Conservation (phyloP, 2,797 vertebrate genomes). For the Adelosebastes latens region DNA sequence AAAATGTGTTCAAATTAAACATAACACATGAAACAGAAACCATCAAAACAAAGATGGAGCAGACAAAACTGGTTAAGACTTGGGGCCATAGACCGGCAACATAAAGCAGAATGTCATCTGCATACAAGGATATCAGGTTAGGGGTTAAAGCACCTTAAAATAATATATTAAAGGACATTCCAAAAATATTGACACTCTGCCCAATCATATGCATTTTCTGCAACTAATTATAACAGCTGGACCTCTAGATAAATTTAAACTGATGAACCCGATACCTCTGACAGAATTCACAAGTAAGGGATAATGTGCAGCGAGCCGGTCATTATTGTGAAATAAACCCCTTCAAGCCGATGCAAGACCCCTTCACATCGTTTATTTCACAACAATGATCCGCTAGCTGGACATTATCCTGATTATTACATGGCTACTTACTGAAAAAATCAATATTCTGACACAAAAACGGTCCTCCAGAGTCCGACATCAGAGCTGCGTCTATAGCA, state of each 20-base stretch:
- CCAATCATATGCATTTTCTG: neutral
- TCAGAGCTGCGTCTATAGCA: too few relatives aligned
- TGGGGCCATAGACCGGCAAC: neutral
- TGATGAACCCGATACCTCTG: neutral
- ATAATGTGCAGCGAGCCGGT: too few relatives aligned
- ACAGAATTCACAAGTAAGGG: neutral
- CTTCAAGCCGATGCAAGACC: too few relatives aligned
- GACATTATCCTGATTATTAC: too few relatives aligned
- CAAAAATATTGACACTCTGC: neutral
- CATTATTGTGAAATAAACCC: too few relatives aligned
- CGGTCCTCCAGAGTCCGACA: too few relatives aligned
- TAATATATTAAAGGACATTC: neutral
- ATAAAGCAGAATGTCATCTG: slow-evolving; percentile 8
- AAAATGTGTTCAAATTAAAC: neutral
- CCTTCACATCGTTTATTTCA: too few relatives aligned
- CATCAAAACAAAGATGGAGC: neutral
- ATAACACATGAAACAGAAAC: neutral
- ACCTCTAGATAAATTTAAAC: neutral
- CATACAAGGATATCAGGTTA: neutral
- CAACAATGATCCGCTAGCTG: too few relatives aligned
- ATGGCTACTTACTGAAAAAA: too few relatives aligned
- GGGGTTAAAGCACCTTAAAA: neutral
- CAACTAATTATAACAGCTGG: neutral
- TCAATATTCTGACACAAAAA: too few relatives aligned
- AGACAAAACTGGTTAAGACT: neutral